Evolutionary conservation across 2,113 vertebrate genomes (phyloP).

Genomic region (Carlito syrichta): DNA sequence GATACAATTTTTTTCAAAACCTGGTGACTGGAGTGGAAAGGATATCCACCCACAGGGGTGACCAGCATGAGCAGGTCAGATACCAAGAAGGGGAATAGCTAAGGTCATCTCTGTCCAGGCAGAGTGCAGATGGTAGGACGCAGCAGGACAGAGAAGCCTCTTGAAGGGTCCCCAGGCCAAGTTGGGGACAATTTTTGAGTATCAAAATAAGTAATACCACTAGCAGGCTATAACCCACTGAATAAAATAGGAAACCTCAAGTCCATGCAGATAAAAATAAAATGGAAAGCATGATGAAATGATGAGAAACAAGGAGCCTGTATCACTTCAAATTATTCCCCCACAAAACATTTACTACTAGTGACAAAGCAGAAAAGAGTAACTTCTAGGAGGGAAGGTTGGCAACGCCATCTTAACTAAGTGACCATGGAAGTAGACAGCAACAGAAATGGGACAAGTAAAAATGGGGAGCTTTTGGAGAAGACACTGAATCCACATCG

Average conservation of each 20-base stretch:
- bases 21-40: not conserved
- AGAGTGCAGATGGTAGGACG: not conserved
- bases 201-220: not conserved
- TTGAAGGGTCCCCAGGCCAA: not conserved
- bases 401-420: not conserved
- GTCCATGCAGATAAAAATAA: not conserved
- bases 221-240: not conserved
- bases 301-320: not conserved
- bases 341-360: not conserved
- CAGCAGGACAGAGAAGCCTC: not conserved
- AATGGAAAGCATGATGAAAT: not conserved
- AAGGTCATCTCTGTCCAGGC: not conserved
- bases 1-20: not conserved
- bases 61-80: too few species aligned
- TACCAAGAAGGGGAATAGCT: not conserved
- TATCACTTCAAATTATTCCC: not conserved
- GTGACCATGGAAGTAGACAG: not conserved
- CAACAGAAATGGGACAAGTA: too few species aligned
- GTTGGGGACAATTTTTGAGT: not conserved
- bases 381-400: not conserved
- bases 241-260: not conserved
- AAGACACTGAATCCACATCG: not conserved
- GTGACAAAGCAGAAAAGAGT: not conserved
- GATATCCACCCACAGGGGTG: accelerated
- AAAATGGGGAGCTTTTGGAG: not conserved